Conservation (phyloP, 2,888 invertebrate species). For the Coelinius sp. region DNA sequence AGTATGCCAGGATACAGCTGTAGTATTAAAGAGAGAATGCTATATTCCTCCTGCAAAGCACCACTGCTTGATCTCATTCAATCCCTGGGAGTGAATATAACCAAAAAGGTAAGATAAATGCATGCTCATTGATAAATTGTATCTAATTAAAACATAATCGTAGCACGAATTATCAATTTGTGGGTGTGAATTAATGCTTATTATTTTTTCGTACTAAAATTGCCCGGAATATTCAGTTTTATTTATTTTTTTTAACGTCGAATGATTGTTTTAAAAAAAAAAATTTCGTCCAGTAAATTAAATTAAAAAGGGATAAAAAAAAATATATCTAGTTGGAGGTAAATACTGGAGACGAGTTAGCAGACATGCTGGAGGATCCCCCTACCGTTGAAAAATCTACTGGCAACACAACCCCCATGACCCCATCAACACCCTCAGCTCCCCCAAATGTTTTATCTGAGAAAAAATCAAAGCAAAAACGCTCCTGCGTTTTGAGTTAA, state of each 20-base stretch:
- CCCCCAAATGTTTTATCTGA: constrained; percentile 61
- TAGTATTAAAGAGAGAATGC: constrained; percentile 97
- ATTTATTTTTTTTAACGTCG: not conserved
- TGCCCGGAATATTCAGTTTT: not conserved
- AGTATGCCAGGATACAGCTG: constrained; percentile 98
- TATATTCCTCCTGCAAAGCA: constrained; percentile 97
- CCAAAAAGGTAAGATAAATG: constrained; percentile 85
- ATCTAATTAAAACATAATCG: not conserved
- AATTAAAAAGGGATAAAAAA: constrained; percentile 31
- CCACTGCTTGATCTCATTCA: constrained; percentile 89
- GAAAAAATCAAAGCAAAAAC: constrained; percentile 67
- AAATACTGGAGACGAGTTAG: constrained; percentile 68
- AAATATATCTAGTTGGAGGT: constrained; percentile 63
- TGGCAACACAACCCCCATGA: constrained; percentile 64
- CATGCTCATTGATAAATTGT: not conserved
- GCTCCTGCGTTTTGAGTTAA: constrained; percentile 68
- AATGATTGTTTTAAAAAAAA: not conserved
- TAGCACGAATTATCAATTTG: not conserved
- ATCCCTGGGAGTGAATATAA: constrained; percentile 83
- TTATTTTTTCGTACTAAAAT: not conserved
- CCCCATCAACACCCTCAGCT: constrained; percentile 66
- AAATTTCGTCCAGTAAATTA: not conserved
- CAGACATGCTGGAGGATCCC: constrained; percentile 69
- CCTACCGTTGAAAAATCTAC: constrained; percentile 63
- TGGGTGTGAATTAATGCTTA: not conserved